Conservation (phyloP, 2,888 invertebrate genomes). For the Nasonia oneida region DNA sequence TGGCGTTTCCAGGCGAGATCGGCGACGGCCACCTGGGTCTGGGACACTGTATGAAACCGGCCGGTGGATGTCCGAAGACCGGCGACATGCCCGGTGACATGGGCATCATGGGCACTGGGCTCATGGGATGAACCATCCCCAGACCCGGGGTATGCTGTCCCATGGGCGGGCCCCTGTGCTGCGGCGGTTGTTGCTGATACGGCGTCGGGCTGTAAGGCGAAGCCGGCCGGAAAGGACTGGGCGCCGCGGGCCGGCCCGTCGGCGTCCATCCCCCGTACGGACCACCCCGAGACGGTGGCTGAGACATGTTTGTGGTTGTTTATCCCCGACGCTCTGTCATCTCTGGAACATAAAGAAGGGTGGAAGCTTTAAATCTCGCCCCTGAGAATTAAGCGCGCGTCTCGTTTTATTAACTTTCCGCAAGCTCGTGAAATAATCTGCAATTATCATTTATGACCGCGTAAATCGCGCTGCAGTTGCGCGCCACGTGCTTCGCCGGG, state of each 20-base stretch:
- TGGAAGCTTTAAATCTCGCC: too few relatives aligned
- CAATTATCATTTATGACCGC: conserved; percentile 17
- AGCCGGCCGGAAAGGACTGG: conserved; percentile 86
- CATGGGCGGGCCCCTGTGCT: conserved; percentile 77
- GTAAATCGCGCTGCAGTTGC: conserved; percentile 42
- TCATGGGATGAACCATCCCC: conserved; percentile 77
- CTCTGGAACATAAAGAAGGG: conserved; percentile 62
- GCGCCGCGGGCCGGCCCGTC: conserved; percentile 81
- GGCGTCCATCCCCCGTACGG: conserved; percentile 70
- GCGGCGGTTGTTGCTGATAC: conserved; percentile 74
- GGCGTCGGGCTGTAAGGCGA: conserved; percentile 88
- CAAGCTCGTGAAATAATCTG: conserved; percentile 15
- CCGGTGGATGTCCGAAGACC: conserved; percentile 77
- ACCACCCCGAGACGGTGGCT: conserved; percentile 69
- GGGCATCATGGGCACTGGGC: conserved; percentile 82
- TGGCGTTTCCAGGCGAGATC: conserved; percentile 77
- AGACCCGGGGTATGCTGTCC: conserved; percentile 74
- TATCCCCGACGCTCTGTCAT: conserved; percentile 63
- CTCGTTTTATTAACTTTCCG: neutral
- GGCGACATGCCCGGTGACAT: conserved; percentile 85
- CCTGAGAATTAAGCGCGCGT: too few relatives aligned
- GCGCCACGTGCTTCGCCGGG: conserved; percentile 56
- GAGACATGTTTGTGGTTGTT: conserved; percentile 70
- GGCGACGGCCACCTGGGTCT: conserved; percentile 85
- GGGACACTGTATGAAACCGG: conserved; percentile 83